phyloP scores from a whole-genome alignment of 2,797 vertebrate genomes.

The Rhinoraja longicauda region DNA sequence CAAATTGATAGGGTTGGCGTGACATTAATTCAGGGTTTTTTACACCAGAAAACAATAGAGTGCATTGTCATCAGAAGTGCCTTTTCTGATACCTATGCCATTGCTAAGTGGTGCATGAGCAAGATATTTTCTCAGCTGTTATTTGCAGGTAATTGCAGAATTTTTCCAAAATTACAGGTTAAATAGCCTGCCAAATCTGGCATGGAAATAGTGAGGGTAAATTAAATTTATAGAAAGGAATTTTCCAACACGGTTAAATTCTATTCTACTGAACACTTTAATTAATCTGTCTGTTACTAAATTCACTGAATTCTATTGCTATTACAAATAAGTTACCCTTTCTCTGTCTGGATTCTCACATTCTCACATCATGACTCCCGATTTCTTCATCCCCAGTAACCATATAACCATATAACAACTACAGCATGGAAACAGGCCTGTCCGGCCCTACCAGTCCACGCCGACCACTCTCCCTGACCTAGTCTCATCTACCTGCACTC shows the following conservation, averaged over 20 bases:
- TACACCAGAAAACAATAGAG: background rate
- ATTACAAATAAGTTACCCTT: background rate
- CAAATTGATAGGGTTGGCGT: constrained; percentile 20
- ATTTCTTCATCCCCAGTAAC: no score
- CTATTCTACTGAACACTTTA: no score
- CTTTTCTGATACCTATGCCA: background rate
- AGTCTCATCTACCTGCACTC: no score
- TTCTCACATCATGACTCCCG: background rate
- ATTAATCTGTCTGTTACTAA: no score
- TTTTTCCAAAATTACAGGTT: constrained; percentile 20
- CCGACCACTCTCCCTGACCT: no score
- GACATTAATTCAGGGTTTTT: background rate
- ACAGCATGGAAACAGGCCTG: no score
- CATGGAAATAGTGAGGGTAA: background rate
- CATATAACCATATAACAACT: no score
- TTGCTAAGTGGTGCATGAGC: background rate
- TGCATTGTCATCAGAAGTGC: background rate
- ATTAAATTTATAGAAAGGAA: background rate
- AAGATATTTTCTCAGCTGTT: constrained; percentile 11
- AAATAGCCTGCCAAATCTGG: background rate
- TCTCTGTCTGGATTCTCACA: background rate
- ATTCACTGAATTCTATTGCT: background rate
- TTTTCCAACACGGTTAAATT: background rate
- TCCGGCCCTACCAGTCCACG: no score
- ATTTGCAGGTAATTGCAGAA: background rate